Evolutionary conservation across 2,113 vertebrate genomes (phyloP), one percentile per base, ranked within the genome.

Genomic region (Psilopogon haemacephalus): DNA sequence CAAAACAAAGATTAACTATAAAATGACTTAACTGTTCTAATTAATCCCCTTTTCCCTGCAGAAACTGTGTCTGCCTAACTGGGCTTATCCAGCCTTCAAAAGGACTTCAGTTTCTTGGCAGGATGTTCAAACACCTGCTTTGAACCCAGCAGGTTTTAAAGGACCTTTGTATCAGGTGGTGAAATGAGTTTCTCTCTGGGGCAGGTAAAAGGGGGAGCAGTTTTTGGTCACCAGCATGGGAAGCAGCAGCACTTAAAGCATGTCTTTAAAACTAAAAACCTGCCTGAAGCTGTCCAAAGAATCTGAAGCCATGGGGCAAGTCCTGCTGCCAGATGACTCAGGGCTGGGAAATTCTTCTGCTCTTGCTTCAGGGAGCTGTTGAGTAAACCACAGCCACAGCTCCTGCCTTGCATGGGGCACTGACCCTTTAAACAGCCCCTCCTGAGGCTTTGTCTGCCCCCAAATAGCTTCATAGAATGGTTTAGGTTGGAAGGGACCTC

Each of bases 11-110:
- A 59, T 90, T 72, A 93, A 82, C 86, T 63, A 21, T n/a, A 35
- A 78, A 78, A 35, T 58, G 70, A 81, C 71, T 82, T 72, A 5
- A 54, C n/a, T 8, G 48, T 72, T 71, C 63, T 50, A 50, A 64
- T 82, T 79, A 85, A 91, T 86, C 86, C 76, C 71, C n/a, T 63
- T 79, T 46, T 72, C 86, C 86, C 55, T 15, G 63, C 80, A 88
- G 75, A 85, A 89, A 55, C 46, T 38, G 6, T n/a, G 56, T 70
- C 93, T 92, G 91, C 40, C 1, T 5, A 32, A 50, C 32, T 35
- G 12, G 54, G 54, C 44, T 82, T 79, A 71, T 32, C 84, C 28
- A 0, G 3, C 44, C 89, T 89, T 84, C 74, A 84, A 38, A 62
- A 70, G 72, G 69, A 64, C 20, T 54, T 40, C 0, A 16, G 13